phyloP scores from a whole-genome alignment of 92 coral and sea anemone species.

The Hydrozoanthus gracilis region DNA sequence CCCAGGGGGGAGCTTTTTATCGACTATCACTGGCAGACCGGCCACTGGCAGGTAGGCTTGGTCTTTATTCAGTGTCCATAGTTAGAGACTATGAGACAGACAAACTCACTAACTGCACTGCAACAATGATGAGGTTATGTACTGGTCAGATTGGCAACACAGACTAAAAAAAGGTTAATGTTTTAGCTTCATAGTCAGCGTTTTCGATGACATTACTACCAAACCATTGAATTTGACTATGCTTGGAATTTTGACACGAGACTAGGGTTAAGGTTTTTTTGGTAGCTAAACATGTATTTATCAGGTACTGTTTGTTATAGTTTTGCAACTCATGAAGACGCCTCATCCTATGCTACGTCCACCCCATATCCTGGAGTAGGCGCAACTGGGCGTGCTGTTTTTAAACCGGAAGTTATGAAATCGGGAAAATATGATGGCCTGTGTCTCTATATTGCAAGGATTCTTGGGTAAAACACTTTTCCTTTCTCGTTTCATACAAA shows the following conservation, averaged over 20 bases:
- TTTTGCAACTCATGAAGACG: conserved; percentile 31
- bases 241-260: no score
- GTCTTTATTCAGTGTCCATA: not conserved
- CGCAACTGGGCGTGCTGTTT: conserved; percentile 79
- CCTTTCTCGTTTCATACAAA: not conserved
- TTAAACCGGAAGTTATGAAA: conserved; percentile 79
- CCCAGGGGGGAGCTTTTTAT: conserved; percentile 79
- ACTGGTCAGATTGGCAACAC: no score
- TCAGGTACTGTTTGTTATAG: conserved; percentile 20
- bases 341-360: conserved; percentile 67
- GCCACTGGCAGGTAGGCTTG: conserved; percentile 45
- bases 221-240: no score
- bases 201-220: no score
- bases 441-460: conserved; percentile 86
- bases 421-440: conserved; percentile 95
- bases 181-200: no score
- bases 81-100: not conserved
- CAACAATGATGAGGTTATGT: no score
- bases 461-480: conserved; percentile 77
- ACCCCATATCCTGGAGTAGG: conserved; percentile 81
- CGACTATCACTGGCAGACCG: conserved; percentile 71
- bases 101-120: no score
- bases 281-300: not conserved
- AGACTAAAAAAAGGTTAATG: no score
- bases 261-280: no score